Base-by-base conservation (phyloP, 1,140 invertebrate species). In the Probaryconus sp. region DNA sequence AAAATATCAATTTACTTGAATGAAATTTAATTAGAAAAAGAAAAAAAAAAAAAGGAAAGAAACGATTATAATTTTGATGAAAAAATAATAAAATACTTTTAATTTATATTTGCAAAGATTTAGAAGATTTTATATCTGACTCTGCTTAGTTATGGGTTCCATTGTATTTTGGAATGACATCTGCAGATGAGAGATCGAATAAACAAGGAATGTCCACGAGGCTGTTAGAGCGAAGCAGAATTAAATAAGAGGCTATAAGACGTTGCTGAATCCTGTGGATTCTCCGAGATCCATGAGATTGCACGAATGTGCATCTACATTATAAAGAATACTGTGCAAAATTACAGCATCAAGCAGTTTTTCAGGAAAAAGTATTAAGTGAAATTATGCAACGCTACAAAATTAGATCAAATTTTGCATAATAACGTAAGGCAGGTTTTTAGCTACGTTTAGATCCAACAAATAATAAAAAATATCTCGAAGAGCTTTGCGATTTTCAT, bases 321-420 rank as follows among this genome's bases (percentile, higher is more conserved):
- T 48, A 48, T 47, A 48, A 48, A 48, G 40, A 58, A 58, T 45
- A 35, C 20, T 5, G 28, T n/a, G 28, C 11, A 26, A 58, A 58
- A 58, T 45, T 58, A 35, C 55, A 33, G 55, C 40, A 45, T 45
- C 55, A 26, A 58, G 26, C 13, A 33, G 40, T 31, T 24, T 20
- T n/a, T 2, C 9, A 13, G 6, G 43, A 2, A 48, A 35, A 48
- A 14, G 30, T 17, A 42, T 61, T 47, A 50, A 6, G 21, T 28
- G 4, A 37, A 53, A 50, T 65, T 53, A 55, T 65, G 16, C 38
- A 35, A 37, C 37, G 10, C 48, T 35, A 9, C 26, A 11, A 50
- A 65, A 65, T 65, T 35, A 45, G 61, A 65, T 65, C 40, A 53
- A 65, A 45, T 65, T 53, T 53, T 65, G 40, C 48, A 65, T 65